phyloP scores from a whole-genome alignment of 2,113 vertebrate genomes.

The Prionailurus bengalensis region DNA sequence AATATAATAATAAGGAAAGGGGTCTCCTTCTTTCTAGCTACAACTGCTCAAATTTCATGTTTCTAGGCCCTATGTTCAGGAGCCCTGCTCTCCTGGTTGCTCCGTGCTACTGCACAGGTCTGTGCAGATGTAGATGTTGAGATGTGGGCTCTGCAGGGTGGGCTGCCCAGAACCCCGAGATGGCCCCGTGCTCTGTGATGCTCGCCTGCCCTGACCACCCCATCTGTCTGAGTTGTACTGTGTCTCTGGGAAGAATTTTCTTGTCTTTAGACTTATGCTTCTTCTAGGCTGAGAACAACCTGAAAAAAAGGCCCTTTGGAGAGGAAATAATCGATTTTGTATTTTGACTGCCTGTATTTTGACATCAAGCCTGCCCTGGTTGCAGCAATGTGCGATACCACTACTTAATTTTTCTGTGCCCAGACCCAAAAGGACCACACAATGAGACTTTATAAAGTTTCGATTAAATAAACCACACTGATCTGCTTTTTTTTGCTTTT shows the following conservation, averaged over 20 bases:
- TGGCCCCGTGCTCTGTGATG: fast-evolving
- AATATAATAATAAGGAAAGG: neutral
- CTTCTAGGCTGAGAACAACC: neutral
- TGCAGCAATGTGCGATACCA: no score
- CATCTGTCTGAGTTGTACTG: neutral
- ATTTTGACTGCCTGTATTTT: neutral
- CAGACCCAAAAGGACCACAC: no score
- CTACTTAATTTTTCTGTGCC: fast-evolving
- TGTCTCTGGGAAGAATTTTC: neutral
- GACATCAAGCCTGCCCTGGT: neutral
- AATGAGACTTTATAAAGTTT: neutral
- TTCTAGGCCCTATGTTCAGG: fast-evolving
- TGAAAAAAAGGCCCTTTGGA: neutral
- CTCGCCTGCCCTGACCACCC: fast-evolving
- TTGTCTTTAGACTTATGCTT: neutral
- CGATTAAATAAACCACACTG: neutral
- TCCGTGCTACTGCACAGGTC: neutral
- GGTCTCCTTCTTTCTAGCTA: neutral
- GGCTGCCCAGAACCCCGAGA: neutral
- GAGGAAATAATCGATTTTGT: neutral
- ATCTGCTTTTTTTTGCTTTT: neutral
- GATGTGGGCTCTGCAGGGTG: neutral
- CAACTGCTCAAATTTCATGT: neutral
- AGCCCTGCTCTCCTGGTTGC: neutral
- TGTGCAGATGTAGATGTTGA: neutral